A percentile compares a stretch with the other conserved stretches of the same genome.
These are phyloP conservation scores for Lordiphosa mommai DNA, from an alignment of 1,140 invertebrate species.

Conservation along the genomic window DNA sequence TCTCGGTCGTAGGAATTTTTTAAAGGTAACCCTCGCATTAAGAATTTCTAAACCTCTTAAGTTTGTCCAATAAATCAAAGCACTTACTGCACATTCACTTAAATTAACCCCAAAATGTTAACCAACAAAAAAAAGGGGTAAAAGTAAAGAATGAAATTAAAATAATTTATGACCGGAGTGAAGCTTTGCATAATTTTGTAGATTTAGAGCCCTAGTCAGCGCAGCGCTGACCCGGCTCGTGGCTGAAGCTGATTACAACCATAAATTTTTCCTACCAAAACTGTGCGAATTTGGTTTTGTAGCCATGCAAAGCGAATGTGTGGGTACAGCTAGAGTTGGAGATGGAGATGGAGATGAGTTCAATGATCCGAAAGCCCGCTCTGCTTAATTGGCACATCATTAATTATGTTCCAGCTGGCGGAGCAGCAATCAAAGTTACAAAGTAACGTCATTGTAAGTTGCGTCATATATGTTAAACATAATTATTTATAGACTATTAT, in stretches of 20 bases:
- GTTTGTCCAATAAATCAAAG: conserved; percentile 33
- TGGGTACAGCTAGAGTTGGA: conserved; percentile 24
- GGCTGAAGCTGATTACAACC: conserved; percentile 51
- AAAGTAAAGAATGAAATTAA: conserved; percentile 47
- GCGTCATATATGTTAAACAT: conserved; percentile 58
- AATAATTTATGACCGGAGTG: conserved; percentile 51
- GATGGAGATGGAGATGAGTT: conserved; percentile 31
- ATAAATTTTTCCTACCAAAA: conserved; percentile 35
- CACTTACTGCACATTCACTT: conserved; percentile 17
- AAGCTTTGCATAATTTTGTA: conserved; percentile 37
- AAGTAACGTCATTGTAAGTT: conserved; percentile 7
- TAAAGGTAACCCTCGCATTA: no score
- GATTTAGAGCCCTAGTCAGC: background rate
- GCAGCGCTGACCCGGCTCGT: conserved; percentile 2
- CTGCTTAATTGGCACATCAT: conserved; percentile 33
- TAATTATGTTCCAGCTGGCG: no score
- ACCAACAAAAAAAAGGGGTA: conserved; percentile 22
- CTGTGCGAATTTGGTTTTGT: conserved; percentile 54
- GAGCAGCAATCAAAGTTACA: background rate
- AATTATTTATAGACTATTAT: conserved; percentile 36
- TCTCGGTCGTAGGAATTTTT: no score
- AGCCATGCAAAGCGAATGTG: conserved; percentile 56
- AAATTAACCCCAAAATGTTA: conserved; percentile 25
- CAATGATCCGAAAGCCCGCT: conserved; percentile 54
- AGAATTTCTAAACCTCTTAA: background rate